These are phyloP conservation scores for Patiria miniata DNA, from an alignment of 35 echinoderm and acorn worm species.

Conservation along the genomic window DNA sequence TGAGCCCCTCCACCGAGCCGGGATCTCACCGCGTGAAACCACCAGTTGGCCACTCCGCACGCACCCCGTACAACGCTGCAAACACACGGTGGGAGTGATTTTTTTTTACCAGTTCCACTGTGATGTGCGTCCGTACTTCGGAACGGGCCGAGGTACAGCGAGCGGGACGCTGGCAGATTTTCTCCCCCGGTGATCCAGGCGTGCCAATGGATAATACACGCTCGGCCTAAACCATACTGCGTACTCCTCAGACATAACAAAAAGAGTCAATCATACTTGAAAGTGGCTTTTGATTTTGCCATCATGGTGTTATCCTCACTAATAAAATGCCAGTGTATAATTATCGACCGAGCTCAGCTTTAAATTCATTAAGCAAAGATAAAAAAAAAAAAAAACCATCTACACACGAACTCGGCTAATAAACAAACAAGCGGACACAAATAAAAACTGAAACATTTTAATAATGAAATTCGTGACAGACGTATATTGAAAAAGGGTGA, in stretches of 20 bases:
- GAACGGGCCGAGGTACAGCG: not conserved
- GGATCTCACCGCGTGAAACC: slow-evolving; percentile 8
- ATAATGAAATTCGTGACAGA: slow-evolving; percentile 24
- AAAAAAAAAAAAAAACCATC: not conserved
- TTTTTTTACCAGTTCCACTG: slow-evolving; percentile 9
- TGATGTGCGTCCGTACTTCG: not conserved
- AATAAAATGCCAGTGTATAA: not conserved
- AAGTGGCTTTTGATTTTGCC: not conserved
- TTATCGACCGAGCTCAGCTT: not conserved
- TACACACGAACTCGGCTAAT: not conserved
- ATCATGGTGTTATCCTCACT: not conserved
- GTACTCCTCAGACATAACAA: too few relatives aligned
- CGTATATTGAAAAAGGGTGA: not conserved
- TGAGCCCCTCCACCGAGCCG: not conserved
- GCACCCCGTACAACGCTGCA: not conserved
- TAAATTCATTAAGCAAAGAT: not conserved
- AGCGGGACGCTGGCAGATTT: not conserved
- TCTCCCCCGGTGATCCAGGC: not conserved
- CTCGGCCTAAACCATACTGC: not conserved
- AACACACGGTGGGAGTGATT: not conserved
- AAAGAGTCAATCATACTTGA: not conserved
- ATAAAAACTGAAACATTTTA: slow-evolving; percentile 1
- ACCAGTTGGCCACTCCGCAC: not conserved
- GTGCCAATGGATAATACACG: slow-evolving; percentile 24
- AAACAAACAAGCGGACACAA: not conserved